Evolutionary conservation across 1,140 invertebrate genomes (phyloP).

Genomic region (Nixonia krombeini): DNA sequence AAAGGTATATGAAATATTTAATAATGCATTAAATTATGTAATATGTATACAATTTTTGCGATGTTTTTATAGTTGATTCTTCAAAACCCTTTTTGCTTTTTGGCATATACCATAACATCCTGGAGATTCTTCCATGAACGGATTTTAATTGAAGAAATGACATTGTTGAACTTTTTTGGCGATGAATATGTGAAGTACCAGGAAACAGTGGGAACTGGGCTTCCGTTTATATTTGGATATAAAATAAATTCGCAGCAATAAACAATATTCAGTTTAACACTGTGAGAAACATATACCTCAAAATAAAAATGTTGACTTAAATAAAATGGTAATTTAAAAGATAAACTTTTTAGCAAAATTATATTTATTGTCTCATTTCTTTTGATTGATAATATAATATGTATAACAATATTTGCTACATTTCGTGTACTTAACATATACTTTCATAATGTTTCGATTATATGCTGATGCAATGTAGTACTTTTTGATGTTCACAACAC

Average conservation of each 20-base stretch:
- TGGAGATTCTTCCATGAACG: constrained; percentile 95
- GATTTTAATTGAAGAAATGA: constrained; percentile 91
- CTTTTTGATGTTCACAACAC: constrained; percentile 44
- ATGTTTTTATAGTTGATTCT: constrained; percentile 83
- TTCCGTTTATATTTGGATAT: constrained; percentile 93
- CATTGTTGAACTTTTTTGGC: constrained; percentile 95
- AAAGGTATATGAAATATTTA: too few relatives aligned
- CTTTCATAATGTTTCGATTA: constrained; percentile 62
- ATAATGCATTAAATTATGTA: too few relatives aligned
- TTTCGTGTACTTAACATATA: constrained; percentile 57
- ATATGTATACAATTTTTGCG: too few relatives aligned
- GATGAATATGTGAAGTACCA: constrained; percentile 92
- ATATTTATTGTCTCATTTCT: constrained; percentile 71
- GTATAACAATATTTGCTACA: constrained; percentile 64
- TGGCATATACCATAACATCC: constrained; percentile 85
- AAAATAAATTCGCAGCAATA: constrained; percentile 49
- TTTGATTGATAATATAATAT: constrained; percentile 59
- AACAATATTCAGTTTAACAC: too few relatives aligned
- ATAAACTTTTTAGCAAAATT: constrained; percentile 69
- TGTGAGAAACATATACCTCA: too few relatives aligned
- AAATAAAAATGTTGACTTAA: too few relatives aligned
- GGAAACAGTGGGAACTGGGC: constrained; percentile 86
- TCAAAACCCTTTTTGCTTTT: constrained; percentile 91
- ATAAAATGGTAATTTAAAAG: too few relatives aligned
- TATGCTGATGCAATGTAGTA: constrained; percentile 41